Evolutionary conservation across 2,113 vertebrate genomes (phyloP).

Genomic region (Dendrocopos noguchii): DNA sequence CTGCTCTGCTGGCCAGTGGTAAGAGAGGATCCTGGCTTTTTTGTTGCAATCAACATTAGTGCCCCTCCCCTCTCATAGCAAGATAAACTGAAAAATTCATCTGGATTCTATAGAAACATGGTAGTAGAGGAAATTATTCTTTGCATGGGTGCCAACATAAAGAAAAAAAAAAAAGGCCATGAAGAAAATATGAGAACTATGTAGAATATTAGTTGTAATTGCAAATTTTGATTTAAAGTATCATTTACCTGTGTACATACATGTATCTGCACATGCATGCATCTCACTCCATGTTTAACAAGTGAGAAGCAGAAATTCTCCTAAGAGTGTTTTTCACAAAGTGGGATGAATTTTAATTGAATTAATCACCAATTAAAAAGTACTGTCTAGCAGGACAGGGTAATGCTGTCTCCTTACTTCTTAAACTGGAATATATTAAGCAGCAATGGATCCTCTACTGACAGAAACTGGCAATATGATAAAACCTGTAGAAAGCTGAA

Average conservation of each 20-base stretch:
- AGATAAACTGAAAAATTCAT: background rate
- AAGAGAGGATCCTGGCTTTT: background rate
- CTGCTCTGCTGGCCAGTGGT: no score
- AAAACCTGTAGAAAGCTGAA: background rate
- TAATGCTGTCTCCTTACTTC: background rate
- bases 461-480: background rate
- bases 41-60: background rate
- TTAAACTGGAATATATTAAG: background rate
- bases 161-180: background rate
- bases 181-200: background rate
- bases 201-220: background rate
- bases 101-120: background rate
- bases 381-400: background rate
- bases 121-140: background rate
- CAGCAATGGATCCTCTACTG: background rate
- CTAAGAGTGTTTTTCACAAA: background rate
- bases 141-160: background rate
- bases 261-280: rapidly evolving
- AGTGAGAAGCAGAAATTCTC: background rate
- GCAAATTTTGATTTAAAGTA: background rate
- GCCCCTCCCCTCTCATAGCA: background rate
- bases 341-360: background rate
- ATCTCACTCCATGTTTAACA: background rate
- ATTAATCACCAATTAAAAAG: background rate
- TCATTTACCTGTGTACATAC: rapidly evolving